Conservation (phyloP, 2,888 invertebrate genomes). For the Mythimna vitellina region DNA sequence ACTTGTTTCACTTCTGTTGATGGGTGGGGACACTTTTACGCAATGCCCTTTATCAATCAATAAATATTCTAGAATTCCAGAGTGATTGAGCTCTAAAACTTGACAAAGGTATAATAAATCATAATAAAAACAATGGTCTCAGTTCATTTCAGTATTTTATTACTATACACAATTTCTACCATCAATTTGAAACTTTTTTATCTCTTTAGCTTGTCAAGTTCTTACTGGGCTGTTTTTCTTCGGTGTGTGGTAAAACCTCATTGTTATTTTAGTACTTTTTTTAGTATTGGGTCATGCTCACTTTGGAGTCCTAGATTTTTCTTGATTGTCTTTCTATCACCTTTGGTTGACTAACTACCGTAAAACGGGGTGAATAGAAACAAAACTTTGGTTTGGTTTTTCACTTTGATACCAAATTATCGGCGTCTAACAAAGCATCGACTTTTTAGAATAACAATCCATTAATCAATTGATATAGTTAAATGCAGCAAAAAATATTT, state of each 20-base stretch:
- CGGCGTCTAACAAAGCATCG: no score
- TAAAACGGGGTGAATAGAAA: no score
- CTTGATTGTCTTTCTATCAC: no score
- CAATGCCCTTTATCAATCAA: background rate
- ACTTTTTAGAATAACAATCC: no score
- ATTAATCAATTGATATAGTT: no score
- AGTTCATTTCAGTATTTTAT: constrained; percentile 33
- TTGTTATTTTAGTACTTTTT: constrained; percentile 20
- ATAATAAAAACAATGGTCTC: constrained; percentile 39
- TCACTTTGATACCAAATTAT: no score
- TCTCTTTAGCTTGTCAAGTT: constrained; percentile 21
- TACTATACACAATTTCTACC: constrained; percentile 27
- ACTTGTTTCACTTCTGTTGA: no score
- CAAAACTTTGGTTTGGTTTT: no score
- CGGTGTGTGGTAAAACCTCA: constrained; percentile 1
- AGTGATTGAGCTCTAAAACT: constrained; percentile 15
- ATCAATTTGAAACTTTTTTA: constrained; percentile 46
- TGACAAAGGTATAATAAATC: constrained; percentile 25
- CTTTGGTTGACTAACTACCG: no score
- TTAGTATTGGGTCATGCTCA: background rate
- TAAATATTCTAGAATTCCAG: constrained; percentile 15
- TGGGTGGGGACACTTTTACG: no score
- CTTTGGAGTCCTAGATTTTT: background rate
- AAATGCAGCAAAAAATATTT: no score
- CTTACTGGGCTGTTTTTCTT: constrained; percentile 18